Base-by-base conservation (phyloP, 2,888 invertebrate species). In the Caenorhabditis wallacei region DNA sequence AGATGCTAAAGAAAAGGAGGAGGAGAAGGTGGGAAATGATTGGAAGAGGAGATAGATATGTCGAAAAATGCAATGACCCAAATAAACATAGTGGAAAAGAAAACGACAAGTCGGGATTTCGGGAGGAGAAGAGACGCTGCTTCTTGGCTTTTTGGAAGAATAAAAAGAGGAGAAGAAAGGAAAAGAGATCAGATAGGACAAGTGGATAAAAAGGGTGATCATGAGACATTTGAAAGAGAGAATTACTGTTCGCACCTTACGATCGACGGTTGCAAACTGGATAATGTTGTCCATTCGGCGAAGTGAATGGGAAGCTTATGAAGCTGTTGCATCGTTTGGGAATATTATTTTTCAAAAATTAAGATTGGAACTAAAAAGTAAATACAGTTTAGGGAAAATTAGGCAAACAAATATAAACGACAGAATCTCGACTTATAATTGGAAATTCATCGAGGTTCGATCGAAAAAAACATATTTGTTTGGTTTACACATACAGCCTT, bases 61-160 rank as follows among this genome's bases (percentile, higher is more conserved):
- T 81, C 75, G 75, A 81, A 81, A 81, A 76, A 81, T 81, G 80
- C 72, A 72, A 63, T 80, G 81, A 81, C 81, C 81, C 81, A 81
- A 81, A 81, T 81, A 81, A 81, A 81, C 80, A 81, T 51, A 30
- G 30, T 30, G 30, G 30, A 30, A 30, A 64, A 35, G 66, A 66
- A 66, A 66, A 66, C 61, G 61, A 61, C 61, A 61, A 46, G 61
- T 43, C 43, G 61, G 61, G 40, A 43, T 46, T 26, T 61, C 70
- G 70, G 61, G 59, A 51, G 20, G 68, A 22, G 18, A 35, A 11
- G 24, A n/a, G 61, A 43, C 20, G 59, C 30, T 30, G n/a, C n/a
- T 30, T 30, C 30, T 22, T 35, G 59, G 53, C 59, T 30, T 53
- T 56, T 57, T 48, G n/a, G 66, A 40, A 53, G 26, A 20, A 26